phyloP scores from a whole-genome alignment of 2,797 vertebrate species.

The Hyperoplus lanceolatus region DNA sequence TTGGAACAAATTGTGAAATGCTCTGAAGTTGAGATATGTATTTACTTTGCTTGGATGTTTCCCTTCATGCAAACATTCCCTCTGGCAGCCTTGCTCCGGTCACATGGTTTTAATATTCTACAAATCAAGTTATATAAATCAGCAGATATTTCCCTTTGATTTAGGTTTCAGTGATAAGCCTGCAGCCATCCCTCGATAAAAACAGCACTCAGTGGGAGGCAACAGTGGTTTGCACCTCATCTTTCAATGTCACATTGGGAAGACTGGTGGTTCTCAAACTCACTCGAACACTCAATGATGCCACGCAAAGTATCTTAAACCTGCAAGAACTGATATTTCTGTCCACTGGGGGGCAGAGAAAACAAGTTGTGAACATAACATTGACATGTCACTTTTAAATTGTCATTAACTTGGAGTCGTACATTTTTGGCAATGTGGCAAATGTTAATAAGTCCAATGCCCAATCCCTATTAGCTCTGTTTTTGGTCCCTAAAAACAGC shows the following conservation, averaged over 20 bases:
- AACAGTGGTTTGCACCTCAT: conserved; percentile 1
- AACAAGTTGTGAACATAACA: background rate
- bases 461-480: background rate
- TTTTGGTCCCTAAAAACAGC: background rate
- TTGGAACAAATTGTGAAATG: background rate
- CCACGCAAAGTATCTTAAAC: background rate
- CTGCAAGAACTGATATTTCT: background rate
- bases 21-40: background rate
- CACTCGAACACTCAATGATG: background rate
- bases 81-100: background rate
- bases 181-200: background rate
- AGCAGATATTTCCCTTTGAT: conserved; percentile 14
- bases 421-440: background rate
- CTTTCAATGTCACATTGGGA: background rate
- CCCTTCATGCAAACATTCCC: background rate
- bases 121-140: background rate
- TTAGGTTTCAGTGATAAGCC: conserved; percentile 11
- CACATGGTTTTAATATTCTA: background rate
- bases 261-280: conserved; percentile 11
- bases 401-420: background rate
- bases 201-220: background rate
- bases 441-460: background rate
- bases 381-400: background rate
- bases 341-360: background rate
- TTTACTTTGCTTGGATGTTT: background rate